Evolutionary conservation across 2,113 vertebrate genomes (phyloP).

Genomic region (Pelodiscus sinensis): DNA sequence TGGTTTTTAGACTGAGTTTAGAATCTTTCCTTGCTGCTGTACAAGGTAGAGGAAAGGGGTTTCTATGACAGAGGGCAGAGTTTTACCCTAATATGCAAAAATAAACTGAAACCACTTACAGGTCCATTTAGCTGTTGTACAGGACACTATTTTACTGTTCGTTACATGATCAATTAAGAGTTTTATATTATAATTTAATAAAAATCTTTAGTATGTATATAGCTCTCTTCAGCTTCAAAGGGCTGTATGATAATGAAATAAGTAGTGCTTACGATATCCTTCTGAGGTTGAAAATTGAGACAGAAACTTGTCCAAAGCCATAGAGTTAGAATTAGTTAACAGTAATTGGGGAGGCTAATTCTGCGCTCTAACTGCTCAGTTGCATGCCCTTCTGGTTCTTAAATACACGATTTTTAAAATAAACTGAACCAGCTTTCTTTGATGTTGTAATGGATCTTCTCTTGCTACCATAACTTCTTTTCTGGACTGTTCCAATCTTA

Average conservation of each 20-base stretch:
- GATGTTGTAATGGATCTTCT: fast-evolving
- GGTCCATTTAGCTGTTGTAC: too few relatives aligned
- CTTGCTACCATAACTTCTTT: background rate
- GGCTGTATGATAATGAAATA: fast-evolving
- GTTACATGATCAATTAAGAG: background rate
- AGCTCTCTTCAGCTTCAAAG: background rate
- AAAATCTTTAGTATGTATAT: background rate
- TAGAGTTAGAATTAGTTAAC: background rate
- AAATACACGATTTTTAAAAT: background rate
- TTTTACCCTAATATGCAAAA: too few relatives aligned
- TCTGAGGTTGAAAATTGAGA: background rate
- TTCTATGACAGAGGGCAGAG: too few relatives aligned
- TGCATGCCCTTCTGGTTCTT: background rate
- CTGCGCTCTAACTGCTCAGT: background rate
- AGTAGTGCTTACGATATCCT: background rate
- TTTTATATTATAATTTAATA: background rate
- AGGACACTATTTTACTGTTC: background rate
- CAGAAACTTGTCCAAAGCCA: background rate
- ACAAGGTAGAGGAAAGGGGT: too few relatives aligned
- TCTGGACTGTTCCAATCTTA: background rate
- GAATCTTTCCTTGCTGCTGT: too few relatives aligned
- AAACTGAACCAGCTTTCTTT: background rate
- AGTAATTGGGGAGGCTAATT: background rate
- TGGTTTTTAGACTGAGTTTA: too few relatives aligned
- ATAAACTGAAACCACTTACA: too few relatives aligned